These are phyloP conservation scores for Pipistrellus nathusii DNA, from an alignment of 2,797 vertebrate species.

Conservation along the genomic window DNA sequence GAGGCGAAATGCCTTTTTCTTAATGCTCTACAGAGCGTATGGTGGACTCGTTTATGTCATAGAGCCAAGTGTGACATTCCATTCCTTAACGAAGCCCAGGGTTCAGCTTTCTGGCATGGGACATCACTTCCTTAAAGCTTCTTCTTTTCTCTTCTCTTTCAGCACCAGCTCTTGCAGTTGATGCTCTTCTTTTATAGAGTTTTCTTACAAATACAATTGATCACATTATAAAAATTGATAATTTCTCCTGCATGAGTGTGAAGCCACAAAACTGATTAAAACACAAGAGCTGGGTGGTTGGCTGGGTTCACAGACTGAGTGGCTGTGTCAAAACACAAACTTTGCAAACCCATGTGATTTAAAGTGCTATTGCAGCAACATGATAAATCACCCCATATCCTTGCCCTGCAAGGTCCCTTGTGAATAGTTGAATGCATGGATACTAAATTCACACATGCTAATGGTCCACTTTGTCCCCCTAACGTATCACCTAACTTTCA, in stretches of 20 bases:
- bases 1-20: conserved; percentile 54
- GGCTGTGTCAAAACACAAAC: conserved; percentile 62
- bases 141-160: conserved; percentile 61
- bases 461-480: conserved; percentile 12
- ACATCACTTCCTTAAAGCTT: conserved; percentile 4
- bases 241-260: conserved; percentile 41
- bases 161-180: neutral
- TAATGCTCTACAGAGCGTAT: neutral
- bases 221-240: conserved; percentile 66
- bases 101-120: conserved; percentile 62
- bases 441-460: conserved; percentile 68
- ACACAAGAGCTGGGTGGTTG: conserved; percentile 56
- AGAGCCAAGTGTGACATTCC: conserved; percentile 68
- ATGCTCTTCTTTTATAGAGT: conserved; percentile 48
- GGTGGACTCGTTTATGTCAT: conserved; percentile 62
- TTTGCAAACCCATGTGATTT: conserved; percentile 58
- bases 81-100: conserved; percentile 61
- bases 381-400: conserved; percentile 64
- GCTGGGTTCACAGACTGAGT: conserved; percentile 41
- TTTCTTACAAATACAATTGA: conserved; percentile 67
- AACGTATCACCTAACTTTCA: conserved; percentile 59
- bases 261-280: conserved; percentile 67
- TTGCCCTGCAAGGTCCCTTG: conserved; percentile 6
- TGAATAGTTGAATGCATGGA: conserved; percentile 50
- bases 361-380: neutral